Conservation (phyloP, 2,888 invertebrate species). For the Xanthorhoe spadicearia region DNA sequence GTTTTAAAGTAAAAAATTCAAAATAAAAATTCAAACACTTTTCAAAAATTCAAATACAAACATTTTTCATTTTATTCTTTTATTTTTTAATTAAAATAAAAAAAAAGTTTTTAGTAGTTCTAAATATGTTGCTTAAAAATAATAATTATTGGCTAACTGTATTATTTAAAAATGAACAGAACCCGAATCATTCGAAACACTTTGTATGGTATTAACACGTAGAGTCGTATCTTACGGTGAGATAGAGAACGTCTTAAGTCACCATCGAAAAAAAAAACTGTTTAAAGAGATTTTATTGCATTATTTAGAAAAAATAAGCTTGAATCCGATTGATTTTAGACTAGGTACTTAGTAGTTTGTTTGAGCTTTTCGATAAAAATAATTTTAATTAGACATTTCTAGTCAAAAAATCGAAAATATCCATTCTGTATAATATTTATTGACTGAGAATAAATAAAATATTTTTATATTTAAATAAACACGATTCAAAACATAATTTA, state of each 20-base stretch:
- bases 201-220: conserved; percentile 27
- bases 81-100: no score
- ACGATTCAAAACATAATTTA: background rate
- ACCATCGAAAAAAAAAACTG: conserved; percentile 10
- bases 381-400: no score
- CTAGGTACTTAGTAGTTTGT: no score
- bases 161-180: conserved; percentile 15
- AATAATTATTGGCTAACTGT: background rate
- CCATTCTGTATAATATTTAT: background rate
- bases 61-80: no score
- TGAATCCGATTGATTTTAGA: background rate
- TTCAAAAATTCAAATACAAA: no score
- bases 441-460: background rate
- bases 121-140: no score
- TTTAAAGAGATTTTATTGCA: conserved; percentile 14
- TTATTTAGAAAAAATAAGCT: conserved; percentile 13
- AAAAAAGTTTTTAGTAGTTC: background rate
- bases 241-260: conserved; percentile 17
- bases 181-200: conserved; percentile 29
- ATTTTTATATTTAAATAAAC: background rate
- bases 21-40: no score
- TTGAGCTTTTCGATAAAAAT: no score
- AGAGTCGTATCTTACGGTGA: conserved; percentile 14
- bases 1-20: no score
- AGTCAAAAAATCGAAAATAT: background rate